Conservation (phyloP, 2,888 invertebrate species). For the Thyatira batis region DNA sequence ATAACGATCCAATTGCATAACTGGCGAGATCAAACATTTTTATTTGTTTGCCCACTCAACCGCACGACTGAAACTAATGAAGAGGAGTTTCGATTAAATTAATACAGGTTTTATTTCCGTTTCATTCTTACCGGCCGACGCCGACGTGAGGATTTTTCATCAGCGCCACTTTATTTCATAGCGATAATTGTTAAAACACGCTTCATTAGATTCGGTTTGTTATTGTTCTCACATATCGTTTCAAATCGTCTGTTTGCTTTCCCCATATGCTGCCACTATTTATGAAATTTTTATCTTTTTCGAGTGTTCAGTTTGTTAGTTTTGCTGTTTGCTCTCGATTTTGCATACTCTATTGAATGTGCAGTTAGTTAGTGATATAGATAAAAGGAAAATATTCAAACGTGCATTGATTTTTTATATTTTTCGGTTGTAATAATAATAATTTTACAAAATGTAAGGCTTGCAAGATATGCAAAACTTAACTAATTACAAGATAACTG, state of each 20-base stretch:
- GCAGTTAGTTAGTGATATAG: not conserved
- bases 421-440: too few species aligned
- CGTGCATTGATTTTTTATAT: not conserved
- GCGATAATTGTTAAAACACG: conserved; percentile 61
- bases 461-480: not conserved
- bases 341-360: not conserved
- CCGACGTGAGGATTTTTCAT: conserved; percentile 54
- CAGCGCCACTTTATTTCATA: conserved; percentile 43
- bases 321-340: not conserved
- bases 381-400: not conserved
- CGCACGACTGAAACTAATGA: conserved; percentile 77
- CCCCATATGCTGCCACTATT: conserved; percentile 12
- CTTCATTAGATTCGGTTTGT: conserved; percentile 57
- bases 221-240: conserved; percentile 37
- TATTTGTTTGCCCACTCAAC: conserved; percentile 77
- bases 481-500: not conserved
- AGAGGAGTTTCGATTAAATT: conserved; percentile 78
- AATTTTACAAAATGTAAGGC: too few species aligned
- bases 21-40: conserved; percentile 76
- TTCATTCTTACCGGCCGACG: conserved; percentile 50
- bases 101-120: conserved; percentile 69
- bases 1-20: conserved; percentile 69
- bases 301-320: not conserved
- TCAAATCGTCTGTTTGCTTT: conserved; percentile 8
- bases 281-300: conserved; percentile 14